Evolutionary conservation across 1,140 invertebrate genomes (phyloP).

Genomic region (Pogonomyrmex barbatus): DNA sequence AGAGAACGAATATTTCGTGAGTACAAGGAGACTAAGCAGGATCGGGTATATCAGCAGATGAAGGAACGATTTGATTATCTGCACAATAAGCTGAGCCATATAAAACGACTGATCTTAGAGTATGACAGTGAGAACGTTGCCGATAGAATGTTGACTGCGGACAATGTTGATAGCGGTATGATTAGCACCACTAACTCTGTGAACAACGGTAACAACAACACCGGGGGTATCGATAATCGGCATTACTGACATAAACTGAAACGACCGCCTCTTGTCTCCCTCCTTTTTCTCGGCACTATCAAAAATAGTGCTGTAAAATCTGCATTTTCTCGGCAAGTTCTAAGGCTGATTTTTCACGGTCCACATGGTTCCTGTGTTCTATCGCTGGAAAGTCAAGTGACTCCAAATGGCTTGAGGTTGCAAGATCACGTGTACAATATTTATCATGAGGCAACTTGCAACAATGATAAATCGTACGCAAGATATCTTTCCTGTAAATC

Average conservation of each 20-base stretch:
- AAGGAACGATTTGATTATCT: constrained; percentile 93
- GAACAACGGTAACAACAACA: constrained; percentile 47
- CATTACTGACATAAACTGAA: constrained; percentile 85
- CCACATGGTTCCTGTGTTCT: constrained; percentile 78
- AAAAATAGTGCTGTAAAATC: constrained; percentile 74
- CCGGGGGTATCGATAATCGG: constrained; percentile 70
- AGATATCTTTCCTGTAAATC: constrained; percentile 27
- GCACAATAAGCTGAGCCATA: constrained; percentile 95
- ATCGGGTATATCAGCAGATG: constrained; percentile 90
- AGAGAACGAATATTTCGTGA: constrained; percentile 92
- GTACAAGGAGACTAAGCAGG: constrained; percentile 92
- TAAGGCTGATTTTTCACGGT: constrained; percentile 75
- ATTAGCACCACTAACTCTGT: neutral
- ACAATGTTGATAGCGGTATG: constrained; percentile 4
- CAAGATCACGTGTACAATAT: neutral
- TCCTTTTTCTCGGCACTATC: constrained; percentile 76
- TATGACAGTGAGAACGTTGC: constrained; percentile 88
- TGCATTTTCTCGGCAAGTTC: constrained; percentile 80
- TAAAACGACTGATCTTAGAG: constrained; percentile 94
- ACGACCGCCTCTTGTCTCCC: constrained; percentile 78
- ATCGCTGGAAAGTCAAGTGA: constrained; percentile 68
- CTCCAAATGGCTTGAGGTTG: constrained; percentile 23
- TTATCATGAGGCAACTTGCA: neutral
- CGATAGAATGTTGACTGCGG: neutral
- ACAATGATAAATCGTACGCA: constrained; percentile 2